phyloP scores from a whole-genome alignment of 1,140 invertebrate species.

The Brachionus rubens region DNA sequence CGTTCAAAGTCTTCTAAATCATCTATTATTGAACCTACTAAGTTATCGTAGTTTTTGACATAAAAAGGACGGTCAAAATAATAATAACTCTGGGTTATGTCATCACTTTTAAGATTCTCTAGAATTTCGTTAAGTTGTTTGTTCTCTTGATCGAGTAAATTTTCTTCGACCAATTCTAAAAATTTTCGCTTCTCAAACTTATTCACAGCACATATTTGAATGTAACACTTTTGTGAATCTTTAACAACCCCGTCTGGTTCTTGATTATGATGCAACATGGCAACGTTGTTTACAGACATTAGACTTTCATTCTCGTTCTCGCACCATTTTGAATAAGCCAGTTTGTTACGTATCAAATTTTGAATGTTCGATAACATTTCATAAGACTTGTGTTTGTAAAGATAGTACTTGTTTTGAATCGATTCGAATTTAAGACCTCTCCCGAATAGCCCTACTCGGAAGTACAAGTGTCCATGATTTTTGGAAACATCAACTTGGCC shows the following conservation, averaged over 20 bases:
- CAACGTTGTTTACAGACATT: background rate
- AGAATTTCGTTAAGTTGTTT: no score
- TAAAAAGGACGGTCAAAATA: constrained; percentile 44
- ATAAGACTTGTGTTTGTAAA: constrained; percentile 45
- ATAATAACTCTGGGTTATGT: background rate
- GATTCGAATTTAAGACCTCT: constrained; percentile 27
- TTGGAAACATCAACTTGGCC: background rate
- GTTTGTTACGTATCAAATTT: constrained; percentile 35
- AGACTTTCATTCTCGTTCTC: background rate
- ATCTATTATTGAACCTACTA: constrained; percentile 12
- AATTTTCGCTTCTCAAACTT: constrained; percentile 22
- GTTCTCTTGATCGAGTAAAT: constrained; percentile 9
- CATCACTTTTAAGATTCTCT: background rate
- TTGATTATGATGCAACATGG: constrained; percentile 1
- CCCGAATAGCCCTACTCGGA: constrained; percentile 31
- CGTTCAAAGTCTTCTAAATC: constrained; percentile 27
- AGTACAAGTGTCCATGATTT: constrained; percentile 40
- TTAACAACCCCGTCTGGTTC: background rate
- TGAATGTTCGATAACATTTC: constrained; percentile 45
- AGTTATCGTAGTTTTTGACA: background rate
- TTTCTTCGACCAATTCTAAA: constrained; percentile 24
- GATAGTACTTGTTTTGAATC: constrained; percentile 31
- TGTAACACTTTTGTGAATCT: constrained; percentile 17
- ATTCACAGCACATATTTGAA: constrained; percentile 43
- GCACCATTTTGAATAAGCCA: constrained; percentile 32